Evolutionary conservation across 2,113 vertebrate species (phyloP), one percentile per base, ranked within the genome.

Genomic region (Agapornis roseicollis): DNA sequence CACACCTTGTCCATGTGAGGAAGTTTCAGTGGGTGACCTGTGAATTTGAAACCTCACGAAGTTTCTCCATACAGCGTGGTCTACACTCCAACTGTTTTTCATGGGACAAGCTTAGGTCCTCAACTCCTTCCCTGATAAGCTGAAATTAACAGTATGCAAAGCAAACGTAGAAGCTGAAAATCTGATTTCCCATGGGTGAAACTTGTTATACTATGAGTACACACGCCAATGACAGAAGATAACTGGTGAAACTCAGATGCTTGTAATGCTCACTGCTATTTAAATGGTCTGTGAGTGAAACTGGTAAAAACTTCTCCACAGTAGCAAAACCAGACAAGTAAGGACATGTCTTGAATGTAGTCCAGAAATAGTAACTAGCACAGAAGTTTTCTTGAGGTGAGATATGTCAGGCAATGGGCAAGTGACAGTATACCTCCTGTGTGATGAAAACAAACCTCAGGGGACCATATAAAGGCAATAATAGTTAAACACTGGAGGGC

Each of bases 61-160:
- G 29, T 47, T 94, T 72, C 20, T 10, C 13, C 46, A 12, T 42
- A 23, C 4, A 82, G 25, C 25, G 42, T 47, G 17, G 20, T 56
- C 68, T 69, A 39, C 1, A 0, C 11, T 49, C 37, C 17, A 14
- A 35, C 20, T 39, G 69, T 53, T 72, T 85, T 72, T 12, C 16
- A 22, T 3, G 42, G 28, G 52, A 71, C 2, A 3, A 66, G 13
- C 31, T 88, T 69, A 37, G 20, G 11, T 84, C 31, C 42, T 49
- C 0, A 0, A 9, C 9, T 22, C 13, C 31, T 28, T 9, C 5
- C 5, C 25, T 11, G 6, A 12, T 39, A 33, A 2, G 0, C 37
- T 71, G 56, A 42, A 20, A 72, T 28, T 31, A 65, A 17, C 28
- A 74, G 37, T 42, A 50, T 23, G 46, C 46, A 66, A 63, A 90